Evolutionary conservation across 2,797 vertebrate species (phyloP).

Genomic region (Epinephelus malabaricus): DNA sequence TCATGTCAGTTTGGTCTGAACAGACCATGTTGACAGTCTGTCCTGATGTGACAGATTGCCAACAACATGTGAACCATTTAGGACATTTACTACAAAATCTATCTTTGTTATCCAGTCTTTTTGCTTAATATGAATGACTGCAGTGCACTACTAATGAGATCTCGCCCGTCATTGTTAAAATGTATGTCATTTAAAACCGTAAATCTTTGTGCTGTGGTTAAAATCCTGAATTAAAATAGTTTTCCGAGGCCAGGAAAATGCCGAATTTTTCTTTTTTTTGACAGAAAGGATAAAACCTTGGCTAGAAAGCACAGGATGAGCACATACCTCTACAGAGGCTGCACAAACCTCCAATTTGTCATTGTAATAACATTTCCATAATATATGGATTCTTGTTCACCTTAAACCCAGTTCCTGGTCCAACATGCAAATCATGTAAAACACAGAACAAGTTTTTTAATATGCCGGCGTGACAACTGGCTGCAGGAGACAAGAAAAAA

Average conservation of each 20-base stretch:
- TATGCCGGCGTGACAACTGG: neutral
- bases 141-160: neutral
- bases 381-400: neutral
- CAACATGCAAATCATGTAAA: no score
- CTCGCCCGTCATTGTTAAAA: neutral
- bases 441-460: neutral
- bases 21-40: no score
- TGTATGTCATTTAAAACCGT: neutral
- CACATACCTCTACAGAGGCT: neutral
- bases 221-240: neutral
- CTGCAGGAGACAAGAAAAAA: slow-evolving; percentile 14
- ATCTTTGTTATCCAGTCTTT: neutral
- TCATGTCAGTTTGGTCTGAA: neutral
- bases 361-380: neutral
- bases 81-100: neutral
- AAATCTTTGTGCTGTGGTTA: neutral
- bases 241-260: neutral
- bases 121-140: neutral
- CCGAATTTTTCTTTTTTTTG: neutral
- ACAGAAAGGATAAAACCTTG: neutral
- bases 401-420: neutral
- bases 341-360: neutral
- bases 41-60: neutral
- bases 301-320: neutral
- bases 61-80: neutral